Evolutionary conservation across 2,113 vertebrate genomes (phyloP).

Genomic region (Pavo muticus): DNA sequence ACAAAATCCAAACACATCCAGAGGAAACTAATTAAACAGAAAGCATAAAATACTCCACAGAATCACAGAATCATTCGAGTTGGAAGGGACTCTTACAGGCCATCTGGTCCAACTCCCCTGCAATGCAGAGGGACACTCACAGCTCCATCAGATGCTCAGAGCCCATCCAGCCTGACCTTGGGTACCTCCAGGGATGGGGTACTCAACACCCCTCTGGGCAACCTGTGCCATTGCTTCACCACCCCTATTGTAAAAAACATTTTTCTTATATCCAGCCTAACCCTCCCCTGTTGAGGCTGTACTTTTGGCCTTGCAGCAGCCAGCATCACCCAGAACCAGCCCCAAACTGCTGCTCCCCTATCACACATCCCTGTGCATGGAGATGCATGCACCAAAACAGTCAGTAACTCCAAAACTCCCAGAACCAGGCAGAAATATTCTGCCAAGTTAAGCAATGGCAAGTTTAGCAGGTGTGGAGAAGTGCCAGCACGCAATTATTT

Average conservation of each 20-base stretch:
- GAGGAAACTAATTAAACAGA: conserved; percentile 40
- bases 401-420: neutral
- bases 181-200: too few species aligned
- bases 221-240: too few species aligned
- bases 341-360: accelerated
- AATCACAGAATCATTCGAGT: too few species aligned
- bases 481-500: neutral
- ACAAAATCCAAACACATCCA: neutral
- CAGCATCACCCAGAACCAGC: neutral
- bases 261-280: too few species aligned
- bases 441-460: neutral
- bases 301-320: neutral
- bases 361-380: accelerated
- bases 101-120: too few species aligned
- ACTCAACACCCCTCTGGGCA: too few species aligned
- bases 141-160: too few species aligned
- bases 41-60: neutral
- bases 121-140: too few species aligned
- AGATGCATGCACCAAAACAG: neutral
- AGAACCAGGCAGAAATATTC: neutral
- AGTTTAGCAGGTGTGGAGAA: neutral
- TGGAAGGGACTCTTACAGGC: too few species aligned
- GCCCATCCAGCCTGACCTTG: too few species aligned
- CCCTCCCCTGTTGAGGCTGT: neutral
- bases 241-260: too few species aligned